phyloP scores from a whole-genome alignment of 2,888 invertebrate genomes.

The Abrostola tripartita region DNA sequence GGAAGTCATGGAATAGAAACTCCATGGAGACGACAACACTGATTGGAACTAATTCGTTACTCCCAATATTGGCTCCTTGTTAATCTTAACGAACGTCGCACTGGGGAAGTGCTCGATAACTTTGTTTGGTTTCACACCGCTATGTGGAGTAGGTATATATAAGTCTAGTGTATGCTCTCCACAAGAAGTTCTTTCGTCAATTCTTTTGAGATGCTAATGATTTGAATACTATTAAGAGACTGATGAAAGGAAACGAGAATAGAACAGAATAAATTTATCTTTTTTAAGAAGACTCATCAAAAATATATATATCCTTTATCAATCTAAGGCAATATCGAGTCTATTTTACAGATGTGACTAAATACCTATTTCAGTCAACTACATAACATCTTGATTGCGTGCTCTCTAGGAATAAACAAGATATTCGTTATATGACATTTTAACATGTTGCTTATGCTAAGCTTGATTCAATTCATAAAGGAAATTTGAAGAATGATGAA shows the following conservation, averaged over 20 bases:
- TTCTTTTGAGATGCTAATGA: slow-evolving; percentile 45
- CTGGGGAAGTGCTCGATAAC: slow-evolving; percentile 51
- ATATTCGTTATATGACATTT: too few relatives aligned
- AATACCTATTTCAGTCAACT: too few relatives aligned
- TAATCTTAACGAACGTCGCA: slow-evolving; percentile 64
- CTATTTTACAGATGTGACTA: too few relatives aligned
- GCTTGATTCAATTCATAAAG: too few relatives aligned
- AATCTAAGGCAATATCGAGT: too few relatives aligned
- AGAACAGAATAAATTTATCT: slow-evolving; percentile 5
- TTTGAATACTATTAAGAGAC: slow-evolving; percentile 31
- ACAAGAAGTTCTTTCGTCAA: slow-evolving; percentile 37
- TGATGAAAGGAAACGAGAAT: slow-evolving; percentile 15
- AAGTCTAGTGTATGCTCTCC: neutral
- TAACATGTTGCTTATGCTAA: too few relatives aligned
- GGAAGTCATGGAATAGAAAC: slow-evolving; percentile 17
- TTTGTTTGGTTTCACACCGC: slow-evolving; percentile 49
- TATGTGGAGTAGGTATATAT: slow-evolving; percentile 18
- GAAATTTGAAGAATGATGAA: too few relatives aligned
- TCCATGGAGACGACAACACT: slow-evolving; percentile 40
- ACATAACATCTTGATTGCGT: too few relatives aligned
- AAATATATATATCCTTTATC: too few relatives aligned
- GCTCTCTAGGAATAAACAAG: too few relatives aligned
- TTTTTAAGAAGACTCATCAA: too few relatives aligned
- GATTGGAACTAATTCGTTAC: slow-evolving; percentile 61
- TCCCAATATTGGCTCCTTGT: slow-evolving; percentile 56